Evolutionary conservation across 2,113 vertebrate species (phyloP), one percentile per base, ranked within the genome.

Genomic region (Pluvialis apricaria): DNA sequence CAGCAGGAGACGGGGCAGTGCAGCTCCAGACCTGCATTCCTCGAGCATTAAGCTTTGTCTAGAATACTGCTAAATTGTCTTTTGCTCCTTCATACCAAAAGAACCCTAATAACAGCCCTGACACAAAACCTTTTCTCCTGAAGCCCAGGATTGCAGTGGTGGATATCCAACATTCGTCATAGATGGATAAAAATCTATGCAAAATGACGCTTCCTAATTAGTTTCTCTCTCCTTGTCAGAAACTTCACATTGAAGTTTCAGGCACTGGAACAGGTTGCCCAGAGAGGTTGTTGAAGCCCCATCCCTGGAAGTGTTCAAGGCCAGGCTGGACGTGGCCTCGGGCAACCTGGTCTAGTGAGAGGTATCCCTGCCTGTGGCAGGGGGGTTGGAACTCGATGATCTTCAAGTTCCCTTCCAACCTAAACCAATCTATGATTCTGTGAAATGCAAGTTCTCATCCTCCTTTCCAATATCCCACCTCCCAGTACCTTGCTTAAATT

Each of bases 101-200:
- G 66, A 26, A 5, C 16, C 36, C 57, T 36, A 29, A 58, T 49
- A 88, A 8, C 15, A 68, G 29, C 6, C n/a, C n/a, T 25, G 6
- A 55, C 40, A 61, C 31, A 54, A 65, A 87, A 34, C 14, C 28
- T n/a, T n/a, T 60, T 57, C 47, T 60, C n/a, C 62, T 5, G 2
- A 54, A 90, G n/a, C 58, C 22, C 45, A 51, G n/a, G 25, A 60
- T 40, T 4, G 2, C 3, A 4, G 24, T 14, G 14, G 22, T 10
- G 38, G 51, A 16, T 29, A 60, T 29, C 55, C 57, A 28, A 1
- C 0, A 0, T 61, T 49, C 77, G 28, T 54, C 18, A 42, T 2
- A 36, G 0, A 0, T 5, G 38, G n/a, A 38, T 52, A 34, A 28
- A 32, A n/a, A 26, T 2, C 14, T 24, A 71, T 3, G 13, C 16